A percentile compares a stretch with the other conserved stretches of the same genome.
Conservation (phyloP, 2,888 invertebrate species). For the Tubiluchus corallicola region DNA sequence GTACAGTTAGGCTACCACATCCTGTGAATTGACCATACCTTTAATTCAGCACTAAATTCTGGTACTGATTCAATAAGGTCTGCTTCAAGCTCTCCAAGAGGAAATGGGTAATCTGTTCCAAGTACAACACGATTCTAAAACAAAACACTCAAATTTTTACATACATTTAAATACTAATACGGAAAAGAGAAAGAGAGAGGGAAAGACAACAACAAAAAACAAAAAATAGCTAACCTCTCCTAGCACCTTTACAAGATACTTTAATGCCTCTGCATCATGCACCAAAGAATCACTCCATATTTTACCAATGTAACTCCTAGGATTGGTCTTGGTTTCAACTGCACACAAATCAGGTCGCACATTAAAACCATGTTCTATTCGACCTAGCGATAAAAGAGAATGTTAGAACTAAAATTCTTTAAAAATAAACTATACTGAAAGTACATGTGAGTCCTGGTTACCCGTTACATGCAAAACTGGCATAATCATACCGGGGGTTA, state of each 20-base stretch:
- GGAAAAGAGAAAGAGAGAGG: neutral
- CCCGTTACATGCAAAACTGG: too few relatives aligned
- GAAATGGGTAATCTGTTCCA: conserved; percentile 39
- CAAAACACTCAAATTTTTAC: conserved; percentile 9
- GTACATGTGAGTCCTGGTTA: too few relatives aligned
- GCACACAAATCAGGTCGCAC: conserved; percentile 37
- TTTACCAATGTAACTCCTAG: conserved; percentile 28
- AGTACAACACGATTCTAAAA: conserved; percentile 33
- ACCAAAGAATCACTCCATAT: conserved; percentile 36
- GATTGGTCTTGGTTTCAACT: conserved; percentile 27
- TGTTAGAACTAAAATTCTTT: too few relatives aligned
- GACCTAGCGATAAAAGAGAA: too few relatives aligned
- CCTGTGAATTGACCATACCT: too few relatives aligned
- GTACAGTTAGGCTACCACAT: too few relatives aligned
- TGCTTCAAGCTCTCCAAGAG: conserved; percentile 35
- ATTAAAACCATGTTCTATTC: conserved; percentile 34
- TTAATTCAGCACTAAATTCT: conserved; percentile 18
- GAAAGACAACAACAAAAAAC: conserved; percentile 1
- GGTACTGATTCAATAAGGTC: conserved; percentile 18
- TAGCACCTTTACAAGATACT: conserved; percentile 31
- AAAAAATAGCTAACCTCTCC: conserved; percentile 28
- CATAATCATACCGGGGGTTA: too few relatives aligned
- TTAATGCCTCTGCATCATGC: conserved; percentile 32
- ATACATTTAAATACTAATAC: conserved; percentile 7
- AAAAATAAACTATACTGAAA: too few relatives aligned